Base-by-base conservation (phyloP, 2,113 vertebrate species). In the Trogon melanurus region DNA sequence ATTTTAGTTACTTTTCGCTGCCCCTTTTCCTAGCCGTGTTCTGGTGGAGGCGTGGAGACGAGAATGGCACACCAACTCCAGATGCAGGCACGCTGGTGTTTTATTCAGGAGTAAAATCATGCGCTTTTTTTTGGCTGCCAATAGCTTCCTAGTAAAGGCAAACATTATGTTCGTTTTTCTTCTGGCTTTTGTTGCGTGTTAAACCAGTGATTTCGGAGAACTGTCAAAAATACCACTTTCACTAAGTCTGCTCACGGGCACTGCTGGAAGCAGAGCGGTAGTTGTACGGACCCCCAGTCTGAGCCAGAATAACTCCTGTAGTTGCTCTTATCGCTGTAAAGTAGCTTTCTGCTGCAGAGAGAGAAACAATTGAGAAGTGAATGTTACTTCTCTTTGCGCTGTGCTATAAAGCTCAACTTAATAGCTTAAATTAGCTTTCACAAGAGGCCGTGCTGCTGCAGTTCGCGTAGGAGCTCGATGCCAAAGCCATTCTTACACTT, bases 381-480 rank as follows among this genome's bases (percentile, higher is more conserved):
- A 13, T 6, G 32, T 23, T 47, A 8, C 57, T 79, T 5, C 81
- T 47, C 4, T 57, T 64, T 19, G 1, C 32, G 79, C 47, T 4
- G 38, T 10, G 70, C 10, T 73, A 9, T n/a, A 29, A 67, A 85
- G 41, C 14, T 10, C 30, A 20, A 29, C 5, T 67, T 57, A 32
- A 69, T 20, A 30, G 23, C 56, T 3, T 36, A 12, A 69, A 69
- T 87, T 17, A 27, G 6, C 22, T 3, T 5, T 5, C 4, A 0
- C 15, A 12, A 67, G 69, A 29, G 12, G 2, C 36, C 6, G 38
- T 15, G 45, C 7, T 10, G 44, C 62, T 69, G 81, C 64, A 16
- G 0, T 56, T 91, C 45, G 0, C 16, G 5, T 9, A 6, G 10
- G 3, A 50, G 34, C 78, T 64, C 0, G 2, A 36, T 58, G 81